Conservation (phyloP, 2,888 invertebrate species). For the Diarsia brunnea region DNA sequence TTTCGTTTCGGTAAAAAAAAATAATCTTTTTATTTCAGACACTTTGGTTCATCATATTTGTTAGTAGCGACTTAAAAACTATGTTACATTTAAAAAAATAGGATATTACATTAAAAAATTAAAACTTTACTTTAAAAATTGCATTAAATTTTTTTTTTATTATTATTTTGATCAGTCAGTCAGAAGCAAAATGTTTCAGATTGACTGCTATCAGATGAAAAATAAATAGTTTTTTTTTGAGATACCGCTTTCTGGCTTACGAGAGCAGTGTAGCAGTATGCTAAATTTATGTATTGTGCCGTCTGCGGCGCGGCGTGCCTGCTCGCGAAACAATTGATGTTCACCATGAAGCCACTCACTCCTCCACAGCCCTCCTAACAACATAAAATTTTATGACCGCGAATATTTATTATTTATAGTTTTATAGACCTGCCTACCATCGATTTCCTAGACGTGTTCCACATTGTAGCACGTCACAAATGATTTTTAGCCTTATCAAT, state of each 20-base stretch:
- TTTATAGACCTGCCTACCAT: conserved; percentile 81
- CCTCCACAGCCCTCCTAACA: conserved; percentile 72
- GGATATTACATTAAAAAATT: too few relatives aligned
- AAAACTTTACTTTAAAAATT: too few relatives aligned
- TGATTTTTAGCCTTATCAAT: conserved; percentile 46
- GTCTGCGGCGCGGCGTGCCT: conserved; percentile 70
- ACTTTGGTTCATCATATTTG: too few relatives aligned
- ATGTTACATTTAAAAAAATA: too few relatives aligned
- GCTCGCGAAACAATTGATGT: conserved; percentile 78
- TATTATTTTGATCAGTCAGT: not conserved
- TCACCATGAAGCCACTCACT: conserved; percentile 74
- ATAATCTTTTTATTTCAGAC: too few relatives aligned
- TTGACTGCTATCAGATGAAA: not conserved
- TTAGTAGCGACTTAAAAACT: too few relatives aligned
- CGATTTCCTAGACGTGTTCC: conserved; percentile 71
- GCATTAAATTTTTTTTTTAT: too few relatives aligned
- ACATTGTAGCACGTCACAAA: conserved; percentile 69
- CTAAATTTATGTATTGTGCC: conserved; percentile 69
- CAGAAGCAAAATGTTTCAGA: not conserved
- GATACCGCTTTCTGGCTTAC: not conserved
- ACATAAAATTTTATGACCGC: conserved; percentile 87
- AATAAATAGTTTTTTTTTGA: not conserved
- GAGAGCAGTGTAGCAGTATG: conserved; percentile 50
- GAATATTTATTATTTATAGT: conserved; percentile 89
- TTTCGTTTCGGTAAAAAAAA: too few relatives aligned